These are phyloP conservation scores for Cydia splendana DNA, from an alignment of 1,140 invertebrate species.

Conservation along the genomic window DNA sequence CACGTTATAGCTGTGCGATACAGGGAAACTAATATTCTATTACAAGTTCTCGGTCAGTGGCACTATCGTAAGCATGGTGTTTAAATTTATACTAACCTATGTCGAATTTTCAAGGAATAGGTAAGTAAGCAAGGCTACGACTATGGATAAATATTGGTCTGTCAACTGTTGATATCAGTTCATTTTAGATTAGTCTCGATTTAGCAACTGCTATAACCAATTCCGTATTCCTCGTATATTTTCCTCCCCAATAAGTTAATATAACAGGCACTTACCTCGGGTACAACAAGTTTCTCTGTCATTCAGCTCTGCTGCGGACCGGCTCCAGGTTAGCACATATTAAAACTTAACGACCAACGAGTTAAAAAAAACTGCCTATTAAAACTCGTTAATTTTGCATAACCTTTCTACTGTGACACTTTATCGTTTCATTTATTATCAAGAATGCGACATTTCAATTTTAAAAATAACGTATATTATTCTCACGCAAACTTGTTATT, in stretches of 20 bases:
- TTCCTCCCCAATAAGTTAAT: background rate
- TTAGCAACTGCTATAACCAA: background rate
- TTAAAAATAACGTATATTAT: background rate
- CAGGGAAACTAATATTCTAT: conserved; percentile 8
- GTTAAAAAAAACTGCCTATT: conserved; percentile 19
- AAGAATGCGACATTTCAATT: background rate
- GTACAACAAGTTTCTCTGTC: conserved; percentile 28
- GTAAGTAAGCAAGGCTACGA: background rate
- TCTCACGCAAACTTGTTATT: conserved; percentile 5
- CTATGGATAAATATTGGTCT: background rate
- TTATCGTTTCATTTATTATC: conserved; percentile 10
- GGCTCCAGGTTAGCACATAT: conserved; percentile 23
- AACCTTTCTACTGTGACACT: conserved; percentile 21
- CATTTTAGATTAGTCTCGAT: background rate
- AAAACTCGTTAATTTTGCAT: conserved; percentile 16
- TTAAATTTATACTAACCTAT: background rate
- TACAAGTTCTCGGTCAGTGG: conserved; percentile 10
- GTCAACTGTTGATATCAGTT: background rate
- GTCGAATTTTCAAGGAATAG: background rate
- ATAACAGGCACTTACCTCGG: conserved; percentile 21
- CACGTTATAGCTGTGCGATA: background rate
- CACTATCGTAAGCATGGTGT: background rate
- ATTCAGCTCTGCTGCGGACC: conserved; percentile 19
- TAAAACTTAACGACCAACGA: background rate
- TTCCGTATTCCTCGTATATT: background rate